Conservation (phyloP, 2,113 vertebrate genomes). For the Chaetura pelagica region DNA sequence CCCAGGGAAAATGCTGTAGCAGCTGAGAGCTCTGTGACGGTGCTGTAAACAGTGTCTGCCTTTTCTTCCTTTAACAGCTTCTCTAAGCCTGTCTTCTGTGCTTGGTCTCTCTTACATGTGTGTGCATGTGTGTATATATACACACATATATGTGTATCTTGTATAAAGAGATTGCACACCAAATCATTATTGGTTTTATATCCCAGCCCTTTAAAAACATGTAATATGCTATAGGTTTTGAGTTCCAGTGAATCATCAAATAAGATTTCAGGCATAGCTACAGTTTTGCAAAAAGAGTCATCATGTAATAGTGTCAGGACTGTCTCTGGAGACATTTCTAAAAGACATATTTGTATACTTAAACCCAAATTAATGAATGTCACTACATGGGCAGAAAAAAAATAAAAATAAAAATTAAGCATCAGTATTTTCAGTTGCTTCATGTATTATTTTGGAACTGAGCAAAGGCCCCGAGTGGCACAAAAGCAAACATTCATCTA, state of each 20-base stretch:
- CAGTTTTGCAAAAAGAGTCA: not conserved
- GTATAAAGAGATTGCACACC: not conserved
- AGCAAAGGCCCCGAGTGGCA: not conserved
- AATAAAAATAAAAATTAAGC: not conserved
- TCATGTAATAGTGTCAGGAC: not conserved
- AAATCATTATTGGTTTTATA: not conserved
- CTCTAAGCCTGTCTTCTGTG: not conserved
- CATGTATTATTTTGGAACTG: not conserved
- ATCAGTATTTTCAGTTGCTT: slow-evolving; percentile 10
- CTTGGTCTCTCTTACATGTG: not conserved
- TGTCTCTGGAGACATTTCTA: not conserved
- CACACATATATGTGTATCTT: not conserved
- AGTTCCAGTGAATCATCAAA: not conserved
- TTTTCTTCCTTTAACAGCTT: not conserved
- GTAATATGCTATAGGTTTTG: not conserved
- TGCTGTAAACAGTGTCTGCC: not conserved
- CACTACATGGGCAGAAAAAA: not conserved
- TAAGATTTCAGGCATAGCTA: not conserved
- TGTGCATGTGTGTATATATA: not conserved
- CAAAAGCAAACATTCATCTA: not conserved
- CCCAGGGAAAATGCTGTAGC: not conserved
- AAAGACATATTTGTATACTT: not conserved
- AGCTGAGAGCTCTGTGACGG: not conserved
- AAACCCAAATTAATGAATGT: not conserved
- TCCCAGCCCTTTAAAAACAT: not conserved